A percentile compares a stretch with the other conserved stretches of the same genome.
Conservation (phyloP, 2,797 vertebrate genomes). For the Champsocephalus gunnari region DNA sequence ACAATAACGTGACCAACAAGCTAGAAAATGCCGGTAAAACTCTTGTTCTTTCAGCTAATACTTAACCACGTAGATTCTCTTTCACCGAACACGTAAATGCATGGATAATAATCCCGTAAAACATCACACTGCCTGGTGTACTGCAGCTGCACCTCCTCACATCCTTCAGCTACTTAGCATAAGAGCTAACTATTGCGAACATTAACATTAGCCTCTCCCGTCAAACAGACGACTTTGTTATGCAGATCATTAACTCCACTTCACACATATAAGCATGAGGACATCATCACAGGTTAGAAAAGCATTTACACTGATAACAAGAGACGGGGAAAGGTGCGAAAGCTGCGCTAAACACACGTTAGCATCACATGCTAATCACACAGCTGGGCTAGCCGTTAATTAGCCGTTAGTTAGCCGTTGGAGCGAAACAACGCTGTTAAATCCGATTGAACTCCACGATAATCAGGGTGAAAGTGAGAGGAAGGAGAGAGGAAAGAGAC, state of each 20-base stretch:
- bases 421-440: neutral
- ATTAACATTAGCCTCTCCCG: conserved; percentile 25
- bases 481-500: neutral
- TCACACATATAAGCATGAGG: accelerated
- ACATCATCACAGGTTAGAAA: accelerated
- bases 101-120: accelerated
- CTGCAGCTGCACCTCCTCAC: neutral
- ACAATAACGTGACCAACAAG: no score
- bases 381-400: conserved; percentile 29
- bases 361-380: conserved; percentile 16
- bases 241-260: neutral
- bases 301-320: accelerated
- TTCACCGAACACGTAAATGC: accelerated
- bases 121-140: neutral
- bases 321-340: neutral
- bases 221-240: neutral
- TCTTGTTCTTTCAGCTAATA: accelerated
- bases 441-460: neutral
- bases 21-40: neutral
- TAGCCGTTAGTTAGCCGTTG: conserved; percentile 23
- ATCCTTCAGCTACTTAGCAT: neutral
- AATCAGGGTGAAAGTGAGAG: neutral
- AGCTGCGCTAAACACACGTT: neutral
- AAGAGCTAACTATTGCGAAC: conserved; percentile 39
- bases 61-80: accelerated